These are phyloP conservation scores for Ophonus ardosiacus DNA, from an alignment of 2,888 invertebrate genomes.

Conservation along the genomic window DNA sequence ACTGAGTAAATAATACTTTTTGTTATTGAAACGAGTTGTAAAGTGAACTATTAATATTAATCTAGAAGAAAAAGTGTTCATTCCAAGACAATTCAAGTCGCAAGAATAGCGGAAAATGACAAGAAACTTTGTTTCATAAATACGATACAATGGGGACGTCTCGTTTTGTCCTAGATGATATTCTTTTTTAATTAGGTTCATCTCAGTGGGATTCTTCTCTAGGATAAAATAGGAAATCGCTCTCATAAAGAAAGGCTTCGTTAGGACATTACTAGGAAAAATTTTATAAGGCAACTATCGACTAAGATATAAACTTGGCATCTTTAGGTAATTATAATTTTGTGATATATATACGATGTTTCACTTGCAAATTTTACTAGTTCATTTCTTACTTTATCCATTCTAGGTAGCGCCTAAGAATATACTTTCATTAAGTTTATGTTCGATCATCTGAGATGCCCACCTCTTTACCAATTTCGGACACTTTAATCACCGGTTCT, in stretches of 20 bases:
- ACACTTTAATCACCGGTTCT: too few species aligned
- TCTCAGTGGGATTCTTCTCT: not conserved
- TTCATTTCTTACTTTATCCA: too few species aligned
- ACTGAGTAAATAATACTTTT: constrained; percentile 13
- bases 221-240: not conserved
- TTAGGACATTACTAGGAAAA: not conserved
- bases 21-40: constrained; percentile 9
- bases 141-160: not conserved
- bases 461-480: too few species aligned
- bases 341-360: not conserved
- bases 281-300: not conserved
- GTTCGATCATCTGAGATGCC: too few species aligned
- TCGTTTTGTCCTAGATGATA: not conserved
- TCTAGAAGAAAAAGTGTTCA: not conserved
- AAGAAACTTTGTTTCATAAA: not conserved
- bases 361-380: too few species aligned
- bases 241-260: not conserved
- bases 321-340: not conserved
- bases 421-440: too few species aligned
- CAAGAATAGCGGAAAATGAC: not conserved
- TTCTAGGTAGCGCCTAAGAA: too few species aligned
- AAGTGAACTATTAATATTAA: constrained; percentile 32
- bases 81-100: not conserved
- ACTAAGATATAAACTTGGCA: not conserved
- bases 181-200: not conserved